Evolutionary conservation across 2,888 invertebrate species (phyloP), one percentile per base, ranked within the genome.

Genomic region (Macaria notata): DNA sequence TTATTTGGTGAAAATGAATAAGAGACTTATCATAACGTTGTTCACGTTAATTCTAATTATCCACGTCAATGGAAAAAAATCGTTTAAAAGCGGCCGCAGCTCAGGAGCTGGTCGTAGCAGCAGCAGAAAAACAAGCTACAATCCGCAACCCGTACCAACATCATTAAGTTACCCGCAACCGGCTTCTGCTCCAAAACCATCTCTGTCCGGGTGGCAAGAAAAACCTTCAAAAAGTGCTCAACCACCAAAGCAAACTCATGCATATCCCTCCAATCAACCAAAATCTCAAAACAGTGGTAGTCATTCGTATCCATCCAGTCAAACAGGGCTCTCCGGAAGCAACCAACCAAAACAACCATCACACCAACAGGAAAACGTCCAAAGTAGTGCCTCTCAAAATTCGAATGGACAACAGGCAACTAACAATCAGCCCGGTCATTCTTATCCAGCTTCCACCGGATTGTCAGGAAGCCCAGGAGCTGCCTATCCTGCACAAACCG

Each of bases 121-220:
- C 2, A 76, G 81, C 56, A 78, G 76, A 60, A 84, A 76, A 75
- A 83, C 81, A 3, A 81, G 72, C 63, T 73, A 71, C 29, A 82
- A 85, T 54, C 75, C 86, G 48, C 82, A 83, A 56, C 88, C 89
- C 29, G 81, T 71, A 44, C 89, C 91, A 8, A 89, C 91, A 46
- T 88, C 90, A 0, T 75, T 87, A 9, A 86, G 86, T 63, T 76
- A 82, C 64, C 81, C 88, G 39, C 88, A 88, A 72, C 19, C 19
- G 19, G 73, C 81, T n/a, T 68, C 80, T 31, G 82, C 81, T 46
- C 75, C 73, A 31, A 83, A 83, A 49, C 87, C 88, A 7, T 79
- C 87, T 39, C 66, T 87, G 9, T 86, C 71, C 66, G 89, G 84
- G 62, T 91, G 91, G 90, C 89, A 90, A 72, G 84, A 87, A 73